Base-by-base conservation (phyloP, 2,113 vertebrate species). In the Cololabis saira region DNA sequence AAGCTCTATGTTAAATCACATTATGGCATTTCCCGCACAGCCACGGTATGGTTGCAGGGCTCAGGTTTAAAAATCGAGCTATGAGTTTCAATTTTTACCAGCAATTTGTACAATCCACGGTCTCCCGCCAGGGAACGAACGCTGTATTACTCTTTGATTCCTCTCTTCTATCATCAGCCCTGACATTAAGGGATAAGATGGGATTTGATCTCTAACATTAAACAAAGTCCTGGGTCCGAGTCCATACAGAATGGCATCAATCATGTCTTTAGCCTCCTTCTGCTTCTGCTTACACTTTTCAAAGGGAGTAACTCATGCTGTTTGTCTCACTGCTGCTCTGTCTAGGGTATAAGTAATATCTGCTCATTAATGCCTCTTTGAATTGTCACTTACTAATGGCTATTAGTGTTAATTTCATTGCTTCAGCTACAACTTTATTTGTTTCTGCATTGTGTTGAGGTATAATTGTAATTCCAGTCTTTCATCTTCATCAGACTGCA, bases 1-100 rank as follows among this genome's bases (percentile, higher is more conserved):
- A 83, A 89, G 90, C 86, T 80, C 79, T 83, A 82, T 86, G 77
- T 87, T 88, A 87, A 90, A 90, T 91, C 87, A 89, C 87, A 88
- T 89, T 88, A 89, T 70, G 64, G 65, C 78, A 87, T 84, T 88
- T 85, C 24, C 77, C 13, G 65, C 62, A 56, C 59, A 63, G 84
- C 67, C 51, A 58, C 17, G 11, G 72, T 68, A 66, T 73, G 75
- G 84, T 82, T 89, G 75, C 80, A 82, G 77, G 81, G 82, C 74
- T 85, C 76, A 86, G 58, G 79, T 83, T 54, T 74, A 72, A 84
- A 85, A 83, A 81, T 37, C 59, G 24, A 72, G 82, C 73, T 66
- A 59, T 84, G 74, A 37, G 56, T 85, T 88, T 84, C 27, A 80
- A 59, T 83, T 85, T 84, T 81, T 73, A 76, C 71, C 68, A 78